phyloP scores from a whole-genome alignment of 2,797 vertebrate genomes.

The Phyllotis vaccarum region DNA sequence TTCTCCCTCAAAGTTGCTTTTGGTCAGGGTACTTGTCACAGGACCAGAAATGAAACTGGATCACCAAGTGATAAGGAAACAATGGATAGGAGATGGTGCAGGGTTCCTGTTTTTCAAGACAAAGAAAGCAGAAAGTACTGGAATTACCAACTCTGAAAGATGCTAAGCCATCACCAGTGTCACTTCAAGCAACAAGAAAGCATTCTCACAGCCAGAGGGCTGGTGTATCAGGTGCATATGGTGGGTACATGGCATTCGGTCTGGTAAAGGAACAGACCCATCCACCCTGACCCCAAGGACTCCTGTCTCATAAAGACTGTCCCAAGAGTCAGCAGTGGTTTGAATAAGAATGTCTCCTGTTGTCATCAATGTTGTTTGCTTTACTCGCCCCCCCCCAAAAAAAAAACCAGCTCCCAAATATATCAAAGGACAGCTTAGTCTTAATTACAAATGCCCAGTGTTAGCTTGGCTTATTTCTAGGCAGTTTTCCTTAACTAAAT shows the following conservation, averaged over 20 bases:
- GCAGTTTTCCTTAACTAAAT: too few relatives aligned
- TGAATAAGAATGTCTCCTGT: background rate
- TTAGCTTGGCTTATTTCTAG: too few relatives aligned
- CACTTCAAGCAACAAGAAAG: background rate
- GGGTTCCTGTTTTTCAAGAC: background rate
- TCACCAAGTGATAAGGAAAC: background rate
- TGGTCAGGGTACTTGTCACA: background rate
- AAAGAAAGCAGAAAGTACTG: background rate
- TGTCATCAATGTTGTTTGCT: background rate
- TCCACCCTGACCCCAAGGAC: background rate
- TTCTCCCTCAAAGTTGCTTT: background rate
- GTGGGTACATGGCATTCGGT: background rate
- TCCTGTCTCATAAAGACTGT: background rate
- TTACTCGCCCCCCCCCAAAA: too few relatives aligned
- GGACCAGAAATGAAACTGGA: background rate
- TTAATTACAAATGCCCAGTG: too few relatives aligned
- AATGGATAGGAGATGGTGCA: too few relatives aligned
- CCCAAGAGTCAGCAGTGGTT: background rate
- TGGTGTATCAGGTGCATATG: background rate
- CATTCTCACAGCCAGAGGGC: accelerated
- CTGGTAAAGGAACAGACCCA: too few relatives aligned
- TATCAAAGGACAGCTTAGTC: too few relatives aligned
- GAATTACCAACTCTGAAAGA: background rate
- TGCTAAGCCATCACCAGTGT: too few relatives aligned
- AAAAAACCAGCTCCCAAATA: too few relatives aligned